These are phyloP conservation scores for Paramacrobiotus metropolitanus DNA, from an alignment of 1,140 invertebrate genomes.

Conservation along the genomic window DNA sequence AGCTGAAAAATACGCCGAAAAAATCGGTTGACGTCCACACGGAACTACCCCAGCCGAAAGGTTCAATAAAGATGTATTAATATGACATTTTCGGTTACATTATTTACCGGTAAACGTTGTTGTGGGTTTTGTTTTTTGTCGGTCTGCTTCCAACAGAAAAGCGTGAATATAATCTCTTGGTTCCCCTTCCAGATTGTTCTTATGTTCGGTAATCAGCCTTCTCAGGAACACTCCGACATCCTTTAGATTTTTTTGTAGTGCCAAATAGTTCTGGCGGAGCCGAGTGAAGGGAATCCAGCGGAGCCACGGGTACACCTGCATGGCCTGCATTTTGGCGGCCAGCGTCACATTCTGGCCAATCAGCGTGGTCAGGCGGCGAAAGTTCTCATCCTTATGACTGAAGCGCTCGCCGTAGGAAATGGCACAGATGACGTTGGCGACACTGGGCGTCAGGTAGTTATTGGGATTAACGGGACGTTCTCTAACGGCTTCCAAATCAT, in stretches of 20 bases:
- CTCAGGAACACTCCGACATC: background rate
- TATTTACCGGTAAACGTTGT: background rate
- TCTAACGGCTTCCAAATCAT: background rate
- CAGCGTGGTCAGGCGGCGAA: background rate
- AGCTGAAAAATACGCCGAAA: background rate
- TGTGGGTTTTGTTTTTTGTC: background rate
- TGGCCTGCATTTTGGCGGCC: background rate
- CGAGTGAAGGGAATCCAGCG: background rate
- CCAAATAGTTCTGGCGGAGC: background rate
- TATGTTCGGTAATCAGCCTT: background rate
- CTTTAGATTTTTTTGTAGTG: background rate
- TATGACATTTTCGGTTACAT: background rate
- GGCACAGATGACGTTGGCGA: background rate
- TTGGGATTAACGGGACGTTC: background rate
- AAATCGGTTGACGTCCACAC: background rate
- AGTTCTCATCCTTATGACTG: background rate
- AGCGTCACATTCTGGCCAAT: background rate
- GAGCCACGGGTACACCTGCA: background rate
- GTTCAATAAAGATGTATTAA: background rate
- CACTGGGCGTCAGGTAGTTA: background rate
- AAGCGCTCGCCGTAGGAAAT: background rate
- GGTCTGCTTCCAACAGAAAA: background rate
- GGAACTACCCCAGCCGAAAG: background rate
- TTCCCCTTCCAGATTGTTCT: background rate
- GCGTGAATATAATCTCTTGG: background rate